A percentile compares a stretch with the other conserved stretches of the same genome.
phyloP scores from a whole-genome alignment of 2,113 vertebrate species.

The Illadopsis cleaveri region DNA sequence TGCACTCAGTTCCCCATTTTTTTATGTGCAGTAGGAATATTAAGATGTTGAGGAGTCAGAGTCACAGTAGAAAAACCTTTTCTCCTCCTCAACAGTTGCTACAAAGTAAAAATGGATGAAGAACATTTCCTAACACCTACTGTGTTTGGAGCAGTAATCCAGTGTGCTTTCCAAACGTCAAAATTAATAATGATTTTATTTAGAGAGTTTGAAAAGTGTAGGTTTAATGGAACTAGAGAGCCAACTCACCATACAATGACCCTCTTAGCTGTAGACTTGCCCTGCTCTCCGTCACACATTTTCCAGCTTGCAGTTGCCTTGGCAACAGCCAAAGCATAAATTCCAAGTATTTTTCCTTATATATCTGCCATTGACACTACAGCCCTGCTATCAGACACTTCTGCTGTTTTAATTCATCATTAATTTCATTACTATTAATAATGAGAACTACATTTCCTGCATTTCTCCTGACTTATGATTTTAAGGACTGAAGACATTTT shows the following conservation, averaged over 20 bases:
- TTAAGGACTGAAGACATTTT: slow-evolving; percentile 5
- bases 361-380: slow-evolving; percentile 51
- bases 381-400: slow-evolving; percentile 44
- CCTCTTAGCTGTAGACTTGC: slow-evolving; percentile 54
- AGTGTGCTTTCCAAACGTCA: slow-evolving; percentile 2
- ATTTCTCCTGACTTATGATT: slow-evolving; percentile 15
- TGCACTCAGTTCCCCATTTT: background rate
- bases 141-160: slow-evolving; percentile 24
- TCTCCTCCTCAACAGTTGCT: background rate
- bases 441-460: background rate
- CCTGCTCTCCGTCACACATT: slow-evolving; percentile 39
- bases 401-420: slow-evolving; percentile 60
- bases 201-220: slow-evolving; percentile 46
- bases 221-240: slow-evolving; percentile 34
- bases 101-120: background rate
- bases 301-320: slow-evolving; percentile 63
- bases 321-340: slow-evolving; percentile 66
- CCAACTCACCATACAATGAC: slow-evolving; percentile 36
- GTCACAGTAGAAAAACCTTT: background rate
- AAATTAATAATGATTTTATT: slow-evolving; percentile 51
- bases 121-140: slow-evolving; percentile 48
- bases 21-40: background rate
- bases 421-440: slow-evolving; percentile 61
- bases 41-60: background rate
- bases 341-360: slow-evolving; percentile 63